A percentile compares a stretch with the other conserved stretches of the same genome.
Evolutionary conservation across 1,140 invertebrate genomes (phyloP).

Genomic region (Bombus sibiricus): DNA sequence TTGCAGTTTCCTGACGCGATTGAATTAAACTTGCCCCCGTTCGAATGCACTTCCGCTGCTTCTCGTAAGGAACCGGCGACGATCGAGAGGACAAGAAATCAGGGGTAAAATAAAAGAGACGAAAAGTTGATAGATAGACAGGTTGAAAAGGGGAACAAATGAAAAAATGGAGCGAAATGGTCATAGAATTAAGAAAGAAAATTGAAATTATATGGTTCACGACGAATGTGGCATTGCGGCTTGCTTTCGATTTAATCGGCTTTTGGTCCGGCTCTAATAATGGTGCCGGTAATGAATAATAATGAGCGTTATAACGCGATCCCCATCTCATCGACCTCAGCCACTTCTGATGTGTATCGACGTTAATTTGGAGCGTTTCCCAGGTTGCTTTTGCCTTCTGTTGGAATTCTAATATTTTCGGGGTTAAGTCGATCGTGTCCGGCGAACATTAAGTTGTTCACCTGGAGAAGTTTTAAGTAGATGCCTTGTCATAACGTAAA

Average conservation of each 20-base stretch:
- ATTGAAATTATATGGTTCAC: neutral
- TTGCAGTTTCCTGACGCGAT: neutral
- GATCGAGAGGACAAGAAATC: no score
- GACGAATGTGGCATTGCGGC: neutral
- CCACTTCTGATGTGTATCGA: conserved; percentile 3
- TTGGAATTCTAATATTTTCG: neutral
- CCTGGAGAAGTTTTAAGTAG: no score
- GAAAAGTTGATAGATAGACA: neutral
- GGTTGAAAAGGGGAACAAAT: neutral
- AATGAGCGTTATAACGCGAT: conserved; percentile 27
- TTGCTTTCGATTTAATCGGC: conserved; percentile 26
- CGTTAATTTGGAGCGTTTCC: neutral
- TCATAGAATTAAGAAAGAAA: neutral
- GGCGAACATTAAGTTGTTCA: neutral
- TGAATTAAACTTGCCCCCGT: conserved; percentile 18
- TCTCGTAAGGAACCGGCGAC: neutral
- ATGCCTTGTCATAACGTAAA: no score
- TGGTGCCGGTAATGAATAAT: conserved; percentile 22
- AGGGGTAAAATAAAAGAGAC: neutral
- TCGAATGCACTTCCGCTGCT: neutral
- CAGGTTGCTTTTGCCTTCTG: neutral
- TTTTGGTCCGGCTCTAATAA: conserved; percentile 4
- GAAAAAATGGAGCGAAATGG: neutral
- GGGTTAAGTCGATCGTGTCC: neutral
- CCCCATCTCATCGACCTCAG: neutral